phyloP scores from a whole-genome alignment of 1,140 invertebrate genomes.

The Drosophila triauraria region DNA sequence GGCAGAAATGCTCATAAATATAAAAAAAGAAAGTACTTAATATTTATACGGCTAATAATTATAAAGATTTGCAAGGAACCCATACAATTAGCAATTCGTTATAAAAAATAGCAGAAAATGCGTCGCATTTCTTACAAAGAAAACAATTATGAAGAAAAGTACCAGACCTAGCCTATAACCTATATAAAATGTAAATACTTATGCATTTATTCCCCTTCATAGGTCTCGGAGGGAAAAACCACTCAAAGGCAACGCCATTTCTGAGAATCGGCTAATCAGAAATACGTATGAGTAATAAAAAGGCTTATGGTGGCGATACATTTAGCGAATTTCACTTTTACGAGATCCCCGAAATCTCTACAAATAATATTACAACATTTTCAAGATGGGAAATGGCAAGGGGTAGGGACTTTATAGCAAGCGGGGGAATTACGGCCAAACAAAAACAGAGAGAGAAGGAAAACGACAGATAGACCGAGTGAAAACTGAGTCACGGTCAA shows the following conservation, averaged over 20 bases:
- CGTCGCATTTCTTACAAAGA: constrained; percentile 7
- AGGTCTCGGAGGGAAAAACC: constrained; percentile 9
- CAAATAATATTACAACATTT: constrained; percentile 29
- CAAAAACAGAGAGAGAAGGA: constrained; percentile 8
- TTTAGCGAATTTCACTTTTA: neutral
- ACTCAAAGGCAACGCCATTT: neutral
- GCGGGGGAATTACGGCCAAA: constrained; percentile 23
- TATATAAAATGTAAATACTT: neutral
- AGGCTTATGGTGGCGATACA: neutral
- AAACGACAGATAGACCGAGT: constrained; percentile 9
- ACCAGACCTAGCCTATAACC: neutral
- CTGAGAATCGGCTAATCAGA: constrained; percentile 13
- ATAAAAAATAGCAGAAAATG: constrained; percentile 12
- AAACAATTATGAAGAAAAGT: neutral
- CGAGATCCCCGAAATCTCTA: neutral
- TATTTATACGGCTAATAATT: neutral
- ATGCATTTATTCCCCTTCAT: neutral
- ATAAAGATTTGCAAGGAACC: too few species aligned
- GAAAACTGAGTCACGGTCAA: constrained; percentile 73
- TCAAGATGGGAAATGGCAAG: neutral
- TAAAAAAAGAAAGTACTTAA: neutral
- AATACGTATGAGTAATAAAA: constrained; percentile 4
- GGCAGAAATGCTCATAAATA: neutral
- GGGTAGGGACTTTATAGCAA: neutral
- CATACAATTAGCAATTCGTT: neutral